These are phyloP conservation scores for Progne subis DNA, from an alignment of 2,113 vertebrate species.

Conservation along the genomic window DNA sequence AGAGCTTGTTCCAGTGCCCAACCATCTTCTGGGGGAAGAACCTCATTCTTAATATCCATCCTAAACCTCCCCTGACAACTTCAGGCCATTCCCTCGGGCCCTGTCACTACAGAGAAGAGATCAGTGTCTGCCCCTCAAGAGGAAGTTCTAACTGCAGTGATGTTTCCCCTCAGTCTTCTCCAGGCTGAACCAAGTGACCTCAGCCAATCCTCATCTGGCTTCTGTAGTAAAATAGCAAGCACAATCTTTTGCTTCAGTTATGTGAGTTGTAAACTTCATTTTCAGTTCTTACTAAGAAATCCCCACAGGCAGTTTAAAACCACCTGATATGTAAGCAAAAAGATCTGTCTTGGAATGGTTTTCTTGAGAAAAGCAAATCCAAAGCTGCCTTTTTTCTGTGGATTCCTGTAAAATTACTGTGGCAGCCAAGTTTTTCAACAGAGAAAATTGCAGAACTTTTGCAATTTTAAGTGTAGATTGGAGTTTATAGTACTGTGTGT, in stretches of 20 bases:
- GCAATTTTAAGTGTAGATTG: background rate
- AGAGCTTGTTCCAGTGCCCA: background rate
- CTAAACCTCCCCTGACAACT: background rate
- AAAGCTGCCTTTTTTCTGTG: background rate
- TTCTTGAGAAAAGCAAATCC: background rate
- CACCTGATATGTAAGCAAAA: background rate
- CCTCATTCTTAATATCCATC: background rate
- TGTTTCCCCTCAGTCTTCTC: background rate
- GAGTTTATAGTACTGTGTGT: background rate
- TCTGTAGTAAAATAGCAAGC: background rate
- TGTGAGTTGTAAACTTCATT: background rate
- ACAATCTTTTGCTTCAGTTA: background rate
- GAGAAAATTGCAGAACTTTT: background rate
- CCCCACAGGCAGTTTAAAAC: background rate
- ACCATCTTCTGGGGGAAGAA: background rate
- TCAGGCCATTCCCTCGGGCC: accelerated
- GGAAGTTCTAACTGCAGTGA: background rate
- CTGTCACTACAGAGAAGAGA: background rate
- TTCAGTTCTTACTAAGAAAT: background rate
- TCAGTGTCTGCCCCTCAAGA: accelerated
- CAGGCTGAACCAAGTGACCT: background rate
- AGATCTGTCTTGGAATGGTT: background rate
- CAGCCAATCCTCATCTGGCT: background rate
- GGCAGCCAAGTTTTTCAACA: background rate
- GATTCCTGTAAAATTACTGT: background rate